phyloP scores from a whole-genome alignment of 2,113 vertebrate genomes.

The Tyrannus savana region DNA sequence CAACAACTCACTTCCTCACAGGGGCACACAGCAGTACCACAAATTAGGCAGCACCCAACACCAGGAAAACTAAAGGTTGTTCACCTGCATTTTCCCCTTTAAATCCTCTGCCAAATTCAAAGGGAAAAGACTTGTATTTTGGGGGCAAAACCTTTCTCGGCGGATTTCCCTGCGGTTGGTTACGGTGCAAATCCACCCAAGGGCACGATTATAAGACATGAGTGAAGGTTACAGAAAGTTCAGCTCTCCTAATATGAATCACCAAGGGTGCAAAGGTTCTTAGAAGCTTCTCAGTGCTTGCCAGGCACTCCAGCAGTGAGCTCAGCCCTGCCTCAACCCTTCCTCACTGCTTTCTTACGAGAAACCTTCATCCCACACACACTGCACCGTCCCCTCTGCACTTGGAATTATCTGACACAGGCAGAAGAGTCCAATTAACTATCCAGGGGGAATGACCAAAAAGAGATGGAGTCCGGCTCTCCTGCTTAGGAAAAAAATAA shows the following conservation, averaged over 20 bases:
- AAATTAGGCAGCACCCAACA: neutral
- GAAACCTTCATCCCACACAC: accelerated
- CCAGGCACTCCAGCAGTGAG: neutral
- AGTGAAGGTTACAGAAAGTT: neutral
- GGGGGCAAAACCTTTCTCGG: neutral
- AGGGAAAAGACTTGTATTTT: neutral
- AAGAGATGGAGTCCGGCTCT: neutral
- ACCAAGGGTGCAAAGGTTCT: neutral
- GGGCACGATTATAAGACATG: accelerated
- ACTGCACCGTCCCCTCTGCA: neutral
- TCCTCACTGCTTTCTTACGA: accelerated
- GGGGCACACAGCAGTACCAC: neutral
- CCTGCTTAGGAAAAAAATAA: neutral
- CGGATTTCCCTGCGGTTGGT: neutral
- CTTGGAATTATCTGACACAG: neutral
- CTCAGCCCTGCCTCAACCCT: neutral
- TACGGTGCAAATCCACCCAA: neutral
- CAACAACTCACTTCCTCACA: neutral
- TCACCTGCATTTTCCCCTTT: neutral
- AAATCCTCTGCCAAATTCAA: neutral
- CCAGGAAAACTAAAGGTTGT: neutral
- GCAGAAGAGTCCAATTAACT: neutral
- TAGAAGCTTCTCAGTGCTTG: neutral
- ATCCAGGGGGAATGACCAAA: accelerated
- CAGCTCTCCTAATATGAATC: neutral